Conservation (phyloP, 2,888 invertebrate species). For the Pristionchus japonicus region DNA sequence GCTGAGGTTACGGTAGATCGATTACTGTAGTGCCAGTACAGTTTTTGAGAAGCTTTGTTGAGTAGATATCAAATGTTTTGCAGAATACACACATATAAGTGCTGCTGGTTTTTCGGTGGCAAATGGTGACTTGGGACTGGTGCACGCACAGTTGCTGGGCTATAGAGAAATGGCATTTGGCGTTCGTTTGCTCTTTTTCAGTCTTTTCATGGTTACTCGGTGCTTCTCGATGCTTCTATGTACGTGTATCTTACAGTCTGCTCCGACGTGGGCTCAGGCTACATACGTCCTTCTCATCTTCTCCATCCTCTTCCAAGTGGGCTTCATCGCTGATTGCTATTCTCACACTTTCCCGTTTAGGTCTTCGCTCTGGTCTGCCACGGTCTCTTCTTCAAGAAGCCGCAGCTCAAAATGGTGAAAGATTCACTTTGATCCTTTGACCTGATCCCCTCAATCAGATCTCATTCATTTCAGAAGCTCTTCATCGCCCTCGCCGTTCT, state of each 20-base stretch:
- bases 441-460: neutral
- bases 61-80: no score
- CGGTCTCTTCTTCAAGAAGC: neutral
- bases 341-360: neutral
- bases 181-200: no score
- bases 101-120: no score
- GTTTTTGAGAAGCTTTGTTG: no score
- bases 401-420: neutral
- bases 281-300: neutral
- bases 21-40: neutral
- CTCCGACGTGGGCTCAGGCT: neutral
- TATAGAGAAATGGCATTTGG: no score
- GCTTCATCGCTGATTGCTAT: neutral
- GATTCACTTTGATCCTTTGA: neutral
- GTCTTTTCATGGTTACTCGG: no score
- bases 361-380: neutral
- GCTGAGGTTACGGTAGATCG: neutral
- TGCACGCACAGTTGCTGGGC: no score
- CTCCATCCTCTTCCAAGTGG: neutral
- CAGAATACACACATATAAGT: no score
- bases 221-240: no score
- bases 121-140: no score
- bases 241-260: no score
- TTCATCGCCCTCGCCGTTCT: neutral
- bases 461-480: conserved; percentile 4